These are phyloP conservation scores for Imbricaverruca yamaguchii DNA, from an alignment of 2,888 invertebrate genomes.

Conservation along the genomic window DNA sequence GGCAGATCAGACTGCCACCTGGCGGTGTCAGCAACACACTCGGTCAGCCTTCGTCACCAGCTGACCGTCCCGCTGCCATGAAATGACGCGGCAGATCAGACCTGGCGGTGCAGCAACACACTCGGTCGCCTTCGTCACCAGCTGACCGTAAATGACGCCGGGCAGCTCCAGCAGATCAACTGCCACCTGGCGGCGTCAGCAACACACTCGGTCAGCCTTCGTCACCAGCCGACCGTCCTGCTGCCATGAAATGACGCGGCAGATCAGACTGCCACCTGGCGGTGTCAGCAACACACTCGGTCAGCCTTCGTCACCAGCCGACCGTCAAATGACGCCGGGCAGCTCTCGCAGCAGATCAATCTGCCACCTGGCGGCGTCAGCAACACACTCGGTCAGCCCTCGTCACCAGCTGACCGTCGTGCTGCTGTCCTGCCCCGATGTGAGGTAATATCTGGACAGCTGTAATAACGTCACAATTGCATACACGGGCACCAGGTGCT, in stretches of 20 bases:
- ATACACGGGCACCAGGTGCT: too few species aligned
- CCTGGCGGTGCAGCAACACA: conserved; percentile 38
- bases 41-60: background rate
- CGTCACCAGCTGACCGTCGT: background rate
- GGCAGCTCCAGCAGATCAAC: conserved; percentile 87
- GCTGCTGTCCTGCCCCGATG: too few species aligned
- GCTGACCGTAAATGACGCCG: conserved; percentile 82
- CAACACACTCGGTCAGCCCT: background rate
- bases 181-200: conserved; percentile 52
- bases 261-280: conserved; percentile 65
- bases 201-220: background rate
- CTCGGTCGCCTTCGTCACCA: background rate
- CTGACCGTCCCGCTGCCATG: too few species aligned
- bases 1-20: conserved; percentile 75
- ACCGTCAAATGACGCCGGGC: conserved; percentile 87
- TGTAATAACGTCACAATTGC: too few species aligned
- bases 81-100: conserved; percentile 84
- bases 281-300: background rate
- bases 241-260: too few species aligned
- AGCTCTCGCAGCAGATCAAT: conserved; percentile 84
- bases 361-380: conserved; percentile 51
- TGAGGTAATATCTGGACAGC: too few species aligned
- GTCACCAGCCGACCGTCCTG: too few species aligned
- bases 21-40: conserved; percentile 1
- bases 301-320: background rate